Conservation (phyloP, 2,888 invertebrate species). For the Phyto melanocephala region DNA sequence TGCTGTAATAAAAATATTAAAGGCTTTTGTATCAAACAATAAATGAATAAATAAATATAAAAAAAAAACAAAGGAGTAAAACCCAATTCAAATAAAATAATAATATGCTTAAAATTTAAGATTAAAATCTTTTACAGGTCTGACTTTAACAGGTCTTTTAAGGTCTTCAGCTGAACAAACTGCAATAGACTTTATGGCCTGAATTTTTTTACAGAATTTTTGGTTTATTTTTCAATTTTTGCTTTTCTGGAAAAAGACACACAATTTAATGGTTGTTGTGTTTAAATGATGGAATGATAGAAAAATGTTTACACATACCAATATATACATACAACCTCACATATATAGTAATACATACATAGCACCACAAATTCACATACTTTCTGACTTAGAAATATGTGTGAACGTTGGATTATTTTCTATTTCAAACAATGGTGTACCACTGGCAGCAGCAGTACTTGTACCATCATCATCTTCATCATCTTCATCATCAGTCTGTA, state of each 20-base stretch:
- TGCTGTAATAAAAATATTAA: too few relatives aligned
- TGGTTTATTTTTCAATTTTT: background rate
- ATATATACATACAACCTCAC: background rate
- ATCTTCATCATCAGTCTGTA: constrained; percentile 33
- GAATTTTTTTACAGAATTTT: background rate
- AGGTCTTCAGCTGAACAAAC: background rate
- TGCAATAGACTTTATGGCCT: constrained; percentile 9
- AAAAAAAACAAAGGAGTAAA: too few relatives aligned
- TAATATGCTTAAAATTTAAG: too few relatives aligned
- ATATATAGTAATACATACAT: background rate
- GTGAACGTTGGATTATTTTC: background rate
- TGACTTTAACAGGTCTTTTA: background rate
- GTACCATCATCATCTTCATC: background rate
- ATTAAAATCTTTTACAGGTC: background rate
- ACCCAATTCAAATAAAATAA: too few relatives aligned
- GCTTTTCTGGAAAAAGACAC: too few relatives aligned
- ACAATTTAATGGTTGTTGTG: background rate
- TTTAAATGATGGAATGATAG: background rate
- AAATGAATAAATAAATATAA: too few relatives aligned
- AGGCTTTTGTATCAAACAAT: too few relatives aligned
- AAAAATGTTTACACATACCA: constrained; percentile 18
- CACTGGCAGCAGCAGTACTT: background rate
- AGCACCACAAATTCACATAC: background rate
- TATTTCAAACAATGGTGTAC: background rate
- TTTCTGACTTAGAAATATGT: background rate